Evolutionary conservation across 2,888 invertebrate species (phyloP).

Genomic region (Acronicta psi): DNA sequence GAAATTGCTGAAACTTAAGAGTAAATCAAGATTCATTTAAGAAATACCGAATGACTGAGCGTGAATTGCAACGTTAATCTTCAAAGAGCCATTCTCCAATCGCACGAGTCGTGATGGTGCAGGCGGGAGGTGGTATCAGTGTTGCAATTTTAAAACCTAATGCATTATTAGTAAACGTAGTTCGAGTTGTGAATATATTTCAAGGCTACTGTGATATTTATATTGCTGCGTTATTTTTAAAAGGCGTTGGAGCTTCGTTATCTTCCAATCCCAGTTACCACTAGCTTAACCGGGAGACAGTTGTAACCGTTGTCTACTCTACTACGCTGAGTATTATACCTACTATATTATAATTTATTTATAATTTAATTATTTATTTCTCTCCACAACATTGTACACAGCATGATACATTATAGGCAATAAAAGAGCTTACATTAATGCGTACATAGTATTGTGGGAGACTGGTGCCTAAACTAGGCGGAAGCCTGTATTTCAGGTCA

Average conservation of each 20-base stretch:
- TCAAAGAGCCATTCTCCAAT: constrained; percentile 37
- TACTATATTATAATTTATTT: too few species aligned
- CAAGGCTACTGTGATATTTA: constrained; percentile 40
- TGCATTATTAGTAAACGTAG: constrained; percentile 46
- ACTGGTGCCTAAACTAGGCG: too few species aligned
- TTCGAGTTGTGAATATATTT: constrained; percentile 36
- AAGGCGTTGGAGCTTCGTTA: constrained; percentile 3
- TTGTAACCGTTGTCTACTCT: too few species aligned
- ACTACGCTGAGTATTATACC: too few species aligned
- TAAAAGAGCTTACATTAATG: too few species aligned
- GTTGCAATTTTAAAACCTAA: constrained; percentile 54
- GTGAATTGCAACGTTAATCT: constrained; percentile 30
- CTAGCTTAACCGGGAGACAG: too few species aligned
- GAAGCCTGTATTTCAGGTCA: too few species aligned
- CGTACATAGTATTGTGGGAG: too few species aligned
- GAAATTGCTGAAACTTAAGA: constrained; percentile 9
- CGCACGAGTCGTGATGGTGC: constrained; percentile 39
- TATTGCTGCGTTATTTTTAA: constrained; percentile 33
- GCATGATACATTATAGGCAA: too few species aligned
- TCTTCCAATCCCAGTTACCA: too few species aligned
- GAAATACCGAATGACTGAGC: constrained; percentile 25
- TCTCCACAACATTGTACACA: too few species aligned
- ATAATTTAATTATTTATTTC: too few species aligned
- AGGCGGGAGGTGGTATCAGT: constrained; percentile 35
- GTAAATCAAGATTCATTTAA: constrained; percentile 7